These are phyloP conservation scores for Ormyrus labotus DNA, from an alignment of 2,888 invertebrate genomes.

Conservation along the genomic window DNA sequence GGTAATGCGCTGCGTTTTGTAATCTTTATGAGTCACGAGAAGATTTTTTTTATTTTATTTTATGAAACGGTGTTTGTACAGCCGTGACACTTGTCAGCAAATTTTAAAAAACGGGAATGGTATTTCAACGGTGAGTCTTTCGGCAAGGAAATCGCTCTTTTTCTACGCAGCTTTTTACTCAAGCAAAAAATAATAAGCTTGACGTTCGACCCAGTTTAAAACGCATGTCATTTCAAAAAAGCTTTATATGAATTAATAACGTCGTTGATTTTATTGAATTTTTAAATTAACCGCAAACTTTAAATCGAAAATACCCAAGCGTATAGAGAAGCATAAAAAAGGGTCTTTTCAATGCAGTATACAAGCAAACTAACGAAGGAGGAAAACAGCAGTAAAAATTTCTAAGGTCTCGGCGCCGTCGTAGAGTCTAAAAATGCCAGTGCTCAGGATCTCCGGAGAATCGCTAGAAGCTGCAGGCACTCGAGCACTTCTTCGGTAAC, in stretches of 20 bases:
- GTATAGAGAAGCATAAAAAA: too few relatives aligned
- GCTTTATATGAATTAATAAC: too few relatives aligned
- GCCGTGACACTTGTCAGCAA: not conserved
- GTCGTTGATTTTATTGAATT: too few relatives aligned
- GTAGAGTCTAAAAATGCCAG: conserved; percentile 52
- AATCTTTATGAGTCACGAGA: not conserved
- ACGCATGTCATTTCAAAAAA: not conserved
- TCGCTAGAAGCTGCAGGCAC: too few relatives aligned
- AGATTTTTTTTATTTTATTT: not conserved
- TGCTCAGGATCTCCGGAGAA: not conserved
- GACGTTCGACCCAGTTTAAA: not conserved
- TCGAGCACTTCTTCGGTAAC: conserved; percentile 12
- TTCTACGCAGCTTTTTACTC: too few relatives aligned
- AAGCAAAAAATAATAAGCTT: not conserved
- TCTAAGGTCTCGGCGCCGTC: conserved; percentile 27
- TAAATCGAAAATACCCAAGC: too few relatives aligned
- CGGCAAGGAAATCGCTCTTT: too few relatives aligned
- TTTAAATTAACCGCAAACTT: too few relatives aligned
- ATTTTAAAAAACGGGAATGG: not conserved
- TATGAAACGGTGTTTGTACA: conserved; percentile 1
- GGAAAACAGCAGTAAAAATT: conserved; percentile 38
- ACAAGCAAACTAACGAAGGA: not conserved
- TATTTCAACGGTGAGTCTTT: too few relatives aligned
- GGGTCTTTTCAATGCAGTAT: too few relatives aligned
- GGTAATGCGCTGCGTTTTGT: not conserved